These are phyloP conservation scores for Romanomermis culicivorax DNA, from an alignment of 2,888 invertebrate species.

Conservation along the genomic window DNA sequence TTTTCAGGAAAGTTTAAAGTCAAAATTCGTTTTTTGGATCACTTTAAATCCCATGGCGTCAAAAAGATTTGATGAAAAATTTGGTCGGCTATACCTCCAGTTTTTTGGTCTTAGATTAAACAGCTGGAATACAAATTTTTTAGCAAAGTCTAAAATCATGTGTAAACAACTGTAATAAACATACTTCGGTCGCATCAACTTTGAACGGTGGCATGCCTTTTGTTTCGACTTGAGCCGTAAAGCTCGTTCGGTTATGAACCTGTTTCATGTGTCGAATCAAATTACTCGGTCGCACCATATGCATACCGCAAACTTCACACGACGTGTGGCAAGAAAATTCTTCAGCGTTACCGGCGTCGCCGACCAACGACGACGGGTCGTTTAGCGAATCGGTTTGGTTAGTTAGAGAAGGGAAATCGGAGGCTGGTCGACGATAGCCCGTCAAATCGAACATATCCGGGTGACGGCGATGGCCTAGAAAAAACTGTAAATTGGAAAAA, in stretches of 20 bases:
- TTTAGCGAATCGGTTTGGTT: neutral
- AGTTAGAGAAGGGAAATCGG: too few relatives aligned
- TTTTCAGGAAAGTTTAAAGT: too few relatives aligned
- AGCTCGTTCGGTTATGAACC: constrained; percentile 18
- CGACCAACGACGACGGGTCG: neutral
- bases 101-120: too few relatives aligned
- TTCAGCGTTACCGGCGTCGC: neutral
- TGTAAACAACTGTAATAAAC: too few relatives aligned
- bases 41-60: too few relatives aligned
- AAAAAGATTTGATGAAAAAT: too few relatives aligned
- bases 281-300: constrained; percentile 18
- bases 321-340: constrained; percentile 13
- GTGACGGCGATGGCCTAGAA: neutral
- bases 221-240: constrained; percentile 16
- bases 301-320: constrained; percentile 20
- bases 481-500: too few relatives aligned
- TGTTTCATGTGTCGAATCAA: constrained; percentile 22
- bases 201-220: constrained; percentile 11
- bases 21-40: too few relatives aligned
- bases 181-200: constrained; percentile 1
- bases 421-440: neutral
- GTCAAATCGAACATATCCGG: neutral
- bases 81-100: too few relatives aligned
- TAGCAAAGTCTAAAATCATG: too few relatives aligned
- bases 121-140: too few relatives aligned